These are phyloP conservation scores for Terrapene triunguis DNA, from an alignment of 2,113 vertebrate species.

Conservation along the genomic window DNA sequence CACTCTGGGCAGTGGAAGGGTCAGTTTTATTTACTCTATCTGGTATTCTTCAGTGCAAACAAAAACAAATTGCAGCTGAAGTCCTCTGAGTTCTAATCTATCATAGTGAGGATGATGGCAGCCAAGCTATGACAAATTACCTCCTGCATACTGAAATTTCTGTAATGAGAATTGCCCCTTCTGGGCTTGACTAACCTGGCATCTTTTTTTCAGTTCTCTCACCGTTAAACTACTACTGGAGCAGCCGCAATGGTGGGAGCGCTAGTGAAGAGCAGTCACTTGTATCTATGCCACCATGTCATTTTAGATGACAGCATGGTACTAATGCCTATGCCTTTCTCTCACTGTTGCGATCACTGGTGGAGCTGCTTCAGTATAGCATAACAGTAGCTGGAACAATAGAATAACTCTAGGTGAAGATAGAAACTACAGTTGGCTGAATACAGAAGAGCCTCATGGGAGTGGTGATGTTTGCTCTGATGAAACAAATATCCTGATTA, in stretches of 20 bases:
- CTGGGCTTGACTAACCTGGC: not conserved
- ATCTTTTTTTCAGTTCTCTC: not conserved
- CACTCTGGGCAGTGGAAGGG: accelerated
- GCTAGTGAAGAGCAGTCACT: not conserved
- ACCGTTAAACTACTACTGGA: not conserved
- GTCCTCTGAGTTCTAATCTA: not conserved
- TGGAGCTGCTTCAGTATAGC: too few relatives aligned
- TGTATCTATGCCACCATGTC: not conserved
- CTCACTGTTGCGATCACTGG: not conserved
- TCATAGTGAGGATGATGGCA: not conserved
- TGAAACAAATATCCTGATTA: not conserved
- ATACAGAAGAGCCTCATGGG: not conserved
- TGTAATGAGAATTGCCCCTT: not conserved
- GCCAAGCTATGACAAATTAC: not conserved
- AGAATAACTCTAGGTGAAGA: not conserved
- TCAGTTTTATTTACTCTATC: not conserved
- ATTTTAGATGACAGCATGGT: not conserved
- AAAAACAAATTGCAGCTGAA: not conserved
- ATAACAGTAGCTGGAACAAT: not conserved
- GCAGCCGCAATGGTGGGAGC: not conserved
- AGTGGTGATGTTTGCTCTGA: not conserved
- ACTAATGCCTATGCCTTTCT: not conserved
- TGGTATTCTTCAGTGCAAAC: not conserved
- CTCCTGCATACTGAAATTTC: not conserved
- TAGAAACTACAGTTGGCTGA: not conserved